phyloP scores from a whole-genome alignment of 2,113 vertebrate genomes.

The Cyanoliseus patagonus region DNA sequence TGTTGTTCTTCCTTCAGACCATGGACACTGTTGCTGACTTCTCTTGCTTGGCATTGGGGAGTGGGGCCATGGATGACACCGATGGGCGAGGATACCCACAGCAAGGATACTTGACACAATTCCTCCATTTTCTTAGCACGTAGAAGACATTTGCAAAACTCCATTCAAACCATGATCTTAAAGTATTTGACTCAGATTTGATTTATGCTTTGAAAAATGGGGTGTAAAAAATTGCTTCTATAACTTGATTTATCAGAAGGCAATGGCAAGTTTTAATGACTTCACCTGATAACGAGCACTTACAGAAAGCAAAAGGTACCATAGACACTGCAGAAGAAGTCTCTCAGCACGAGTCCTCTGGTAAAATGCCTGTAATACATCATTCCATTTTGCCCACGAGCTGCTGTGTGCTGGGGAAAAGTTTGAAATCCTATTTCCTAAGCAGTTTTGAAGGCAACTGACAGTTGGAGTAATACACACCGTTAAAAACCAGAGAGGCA shows the following conservation, averaged over 20 bases:
- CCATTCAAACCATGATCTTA: neutral
- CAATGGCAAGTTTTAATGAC: constrained; percentile 10
- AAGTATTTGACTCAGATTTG: neutral
- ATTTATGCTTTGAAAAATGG: constrained; percentile 32
- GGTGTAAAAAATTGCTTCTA: neutral
- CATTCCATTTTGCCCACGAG: constrained; percentile 53
- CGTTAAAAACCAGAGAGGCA: neutral
- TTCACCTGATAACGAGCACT: constrained; percentile 41
- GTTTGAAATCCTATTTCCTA: constrained; percentile 45
- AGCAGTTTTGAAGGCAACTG: constrained; percentile 27
- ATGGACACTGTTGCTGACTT: fast-evolving
- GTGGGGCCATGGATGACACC: neutral
- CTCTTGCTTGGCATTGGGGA: neutral
- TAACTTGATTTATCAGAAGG: constrained; percentile 32
- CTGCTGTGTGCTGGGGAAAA: constrained; percentile 24
- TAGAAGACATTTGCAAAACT: neutral
- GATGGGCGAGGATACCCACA: neutral
- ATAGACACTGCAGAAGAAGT: neutral
- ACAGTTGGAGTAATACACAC: constrained; percentile 15
- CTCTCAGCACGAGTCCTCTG: constrained; percentile 35
- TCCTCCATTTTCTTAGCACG: neutral
- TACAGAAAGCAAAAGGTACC: neutral
- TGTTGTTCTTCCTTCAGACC: neutral
- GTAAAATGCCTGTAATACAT: constrained; percentile 68
- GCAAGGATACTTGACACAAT: neutral